Base-by-base conservation (phyloP, 2,888 invertebrate species). In the Epistrophella euchroma region DNA sequence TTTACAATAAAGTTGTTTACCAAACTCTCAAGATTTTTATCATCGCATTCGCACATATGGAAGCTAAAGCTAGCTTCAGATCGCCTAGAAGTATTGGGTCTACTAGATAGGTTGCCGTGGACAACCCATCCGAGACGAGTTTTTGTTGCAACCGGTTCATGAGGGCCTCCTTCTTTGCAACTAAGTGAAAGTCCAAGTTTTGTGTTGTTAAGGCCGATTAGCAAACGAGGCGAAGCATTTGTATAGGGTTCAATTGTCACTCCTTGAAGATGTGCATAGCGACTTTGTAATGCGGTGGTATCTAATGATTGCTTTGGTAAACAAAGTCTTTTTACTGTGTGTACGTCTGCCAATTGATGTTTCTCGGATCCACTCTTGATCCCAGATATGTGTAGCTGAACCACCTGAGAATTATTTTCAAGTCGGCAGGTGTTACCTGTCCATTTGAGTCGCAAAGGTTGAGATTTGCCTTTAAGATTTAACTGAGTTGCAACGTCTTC, bases 291-390 rank as follows among this genome's bases (percentile, higher is more conserved):
- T 9, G 19, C 10, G 19, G 17, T 19, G 47, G 10, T 19, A 11
- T 73, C 28, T 4, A 80, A 28, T 2, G 70, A 68, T 55, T 87
- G 83, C 2, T 56, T 37, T 11, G 77, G 80, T 22, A 83, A 52
- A 32, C 76, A 70, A n/a, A 83, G 76, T 22, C 68, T 52, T 17
- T 60, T 35, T 13, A 71, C 81, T 0, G 86, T 74, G 13, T 32
- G 50, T 9, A 81, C 72, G 32, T 60, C 58, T 5, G 66, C 22
- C n/a, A 75, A 15, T 15, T 19, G 43, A 19, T 60, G 45, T 17
- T 4, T 40, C 32, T 28, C 47, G 13, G 50, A 60, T 1, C 43
- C 55, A 9, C 1, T 11, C 9, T 43, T 17, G 17, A n/a, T 17
- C 19, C 58, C 19, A 5, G 84, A 73, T n/a, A 85, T 58, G 28